These are phyloP conservation scores for Heliconius ismenius DNA, from an alignment of 2,888 invertebrate species.

Conservation along the genomic window DNA sequence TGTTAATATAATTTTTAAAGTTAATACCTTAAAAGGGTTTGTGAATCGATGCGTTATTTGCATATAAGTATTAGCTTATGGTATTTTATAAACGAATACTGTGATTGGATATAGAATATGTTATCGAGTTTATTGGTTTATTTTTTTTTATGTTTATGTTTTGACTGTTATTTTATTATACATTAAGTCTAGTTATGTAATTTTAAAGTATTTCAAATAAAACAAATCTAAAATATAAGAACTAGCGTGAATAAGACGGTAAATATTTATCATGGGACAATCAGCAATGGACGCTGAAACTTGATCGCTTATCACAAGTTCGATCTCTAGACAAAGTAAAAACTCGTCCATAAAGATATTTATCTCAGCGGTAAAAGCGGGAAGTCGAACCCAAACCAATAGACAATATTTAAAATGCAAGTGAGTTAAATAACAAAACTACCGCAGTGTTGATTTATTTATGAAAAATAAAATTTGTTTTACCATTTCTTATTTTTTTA, in stretches of 20 bases:
- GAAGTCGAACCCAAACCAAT: constrained; percentile 1
- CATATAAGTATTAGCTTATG: constrained; percentile 25
- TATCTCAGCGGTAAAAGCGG: constrained; percentile 9
- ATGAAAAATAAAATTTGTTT: neutral
- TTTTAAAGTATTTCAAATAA: too few species aligned
- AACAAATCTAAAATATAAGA: neutral
- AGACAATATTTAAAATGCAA: constrained; percentile 9
- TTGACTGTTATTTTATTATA: neutral
- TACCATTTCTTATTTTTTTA: neutral
- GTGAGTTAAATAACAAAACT: neutral
- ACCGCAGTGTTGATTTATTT: neutral
- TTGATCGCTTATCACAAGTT: constrained; percentile 15
- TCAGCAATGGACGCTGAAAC: neutral
- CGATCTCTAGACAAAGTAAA: constrained; percentile 23
- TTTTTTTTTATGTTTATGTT: neutral
- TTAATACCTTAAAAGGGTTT: constrained; percentile 61
- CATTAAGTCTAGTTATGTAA: neutral
- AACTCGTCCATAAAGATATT: constrained; percentile 16
- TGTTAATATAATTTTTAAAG: constrained; percentile 76
- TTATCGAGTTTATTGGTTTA: neutral
- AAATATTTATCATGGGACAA: constrained; percentile 6
- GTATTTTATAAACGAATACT: constrained; percentile 4
- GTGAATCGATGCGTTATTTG: constrained; percentile 49
- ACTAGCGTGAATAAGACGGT: neutral
- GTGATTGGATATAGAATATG: constrained; percentile 3